A percentile compares a stretch with the other conserved stretches of the same genome.
Evolutionary conservation across 2,113 vertebrate genomes (phyloP).

Genomic region (Pantherophis guttatus): DNA sequence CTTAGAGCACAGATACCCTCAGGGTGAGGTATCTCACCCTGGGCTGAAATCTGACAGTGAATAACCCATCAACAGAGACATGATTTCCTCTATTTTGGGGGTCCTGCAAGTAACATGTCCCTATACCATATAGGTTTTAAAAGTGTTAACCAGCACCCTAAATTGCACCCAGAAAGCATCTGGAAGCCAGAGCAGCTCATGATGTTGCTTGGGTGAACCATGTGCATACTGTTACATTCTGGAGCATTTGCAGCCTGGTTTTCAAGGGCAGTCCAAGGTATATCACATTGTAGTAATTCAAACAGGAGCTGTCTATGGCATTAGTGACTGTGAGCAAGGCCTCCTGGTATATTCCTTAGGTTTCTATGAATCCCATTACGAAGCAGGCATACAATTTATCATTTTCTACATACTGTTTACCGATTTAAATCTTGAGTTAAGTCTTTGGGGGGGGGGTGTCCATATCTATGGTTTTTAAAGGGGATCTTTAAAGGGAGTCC

Average conservation of each 20-base stretch:
- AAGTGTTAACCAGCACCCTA: not conserved
- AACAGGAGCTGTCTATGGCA: not conserved
- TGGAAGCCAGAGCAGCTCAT: not conserved
- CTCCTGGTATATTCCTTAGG: not conserved
- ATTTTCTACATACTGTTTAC: not conserved
- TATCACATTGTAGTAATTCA: not conserved
- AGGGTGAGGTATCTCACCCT: not conserved
- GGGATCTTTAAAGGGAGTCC: too few species aligned
- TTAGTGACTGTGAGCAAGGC: not conserved
- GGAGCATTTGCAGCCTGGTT: not conserved
- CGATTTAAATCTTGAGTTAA: too few species aligned
- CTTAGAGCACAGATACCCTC: not conserved
- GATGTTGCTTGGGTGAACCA: not conserved
- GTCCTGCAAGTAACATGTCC: not conserved
- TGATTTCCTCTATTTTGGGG: too few species aligned
- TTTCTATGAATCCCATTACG: not conserved
- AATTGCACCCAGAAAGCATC: not conserved
- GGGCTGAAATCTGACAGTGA: too few species aligned
- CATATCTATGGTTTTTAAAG: too few species aligned
- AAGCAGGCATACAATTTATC: not conserved
- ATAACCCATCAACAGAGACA: too few species aligned
- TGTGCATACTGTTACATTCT: not conserved
- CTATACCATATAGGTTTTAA: not conserved
- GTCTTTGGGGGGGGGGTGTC: too few species aligned
- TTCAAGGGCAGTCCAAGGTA: not conserved